Conservation (phyloP, 2,797 vertebrate genomes). For the Enteromius fasciolatus region DNA sequence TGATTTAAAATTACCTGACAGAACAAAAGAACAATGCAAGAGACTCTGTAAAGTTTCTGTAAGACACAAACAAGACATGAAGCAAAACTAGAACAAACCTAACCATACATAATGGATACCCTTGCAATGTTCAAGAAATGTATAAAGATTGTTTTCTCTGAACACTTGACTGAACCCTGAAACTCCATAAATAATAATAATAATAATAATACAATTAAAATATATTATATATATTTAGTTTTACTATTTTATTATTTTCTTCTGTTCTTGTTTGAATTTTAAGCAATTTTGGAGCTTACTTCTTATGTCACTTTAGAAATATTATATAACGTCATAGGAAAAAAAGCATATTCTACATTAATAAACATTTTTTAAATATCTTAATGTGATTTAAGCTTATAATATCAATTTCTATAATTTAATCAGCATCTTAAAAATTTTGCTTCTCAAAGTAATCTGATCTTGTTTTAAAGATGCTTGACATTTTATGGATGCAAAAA, state of each 20-base stretch:
- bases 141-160: not conserved
- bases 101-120: not conserved
- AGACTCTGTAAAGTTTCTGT: not conserved
- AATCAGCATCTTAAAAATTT: not conserved
- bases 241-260: not conserved
- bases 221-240: not conserved
- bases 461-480: not conserved
- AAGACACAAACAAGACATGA: not conserved
- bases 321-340: not conserved
- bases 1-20: not conserved
- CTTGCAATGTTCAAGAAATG: not conserved
- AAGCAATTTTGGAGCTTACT: not conserved
- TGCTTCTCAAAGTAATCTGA: not conserved
- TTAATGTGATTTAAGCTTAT: not conserved
- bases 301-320: not conserved
- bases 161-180: not conserved
- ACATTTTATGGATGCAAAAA: not conserved
- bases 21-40: not conserved
- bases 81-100: not conserved
- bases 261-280: not conserved
- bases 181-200: not conserved
- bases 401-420: not conserved
- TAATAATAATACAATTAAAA: not conserved
- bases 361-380: not conserved
- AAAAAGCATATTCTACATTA: not conserved